Percentiles rank a stretch among this genome's conserved stretches.
phyloP scores from a whole-genome alignment of 2,797 vertebrate species.

The Sebastes alutus region DNA sequence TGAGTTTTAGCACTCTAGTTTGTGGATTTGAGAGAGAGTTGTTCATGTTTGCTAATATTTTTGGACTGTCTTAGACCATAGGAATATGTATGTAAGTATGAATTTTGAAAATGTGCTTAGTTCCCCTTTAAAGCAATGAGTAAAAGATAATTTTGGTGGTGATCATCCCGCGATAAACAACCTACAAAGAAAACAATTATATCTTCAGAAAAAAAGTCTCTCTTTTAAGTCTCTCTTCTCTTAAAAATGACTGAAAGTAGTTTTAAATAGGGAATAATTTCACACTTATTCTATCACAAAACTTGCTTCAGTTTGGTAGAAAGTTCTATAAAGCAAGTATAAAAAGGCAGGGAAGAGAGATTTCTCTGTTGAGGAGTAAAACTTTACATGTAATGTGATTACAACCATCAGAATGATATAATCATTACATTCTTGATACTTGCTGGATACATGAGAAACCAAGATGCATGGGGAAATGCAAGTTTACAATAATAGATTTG shows the following conservation, averaged over 20 bases:
- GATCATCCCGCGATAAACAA: too few species aligned
- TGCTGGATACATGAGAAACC: background rate
- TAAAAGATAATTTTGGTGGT: too few species aligned
- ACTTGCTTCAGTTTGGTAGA: background rate
- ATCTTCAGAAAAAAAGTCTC: too few species aligned
- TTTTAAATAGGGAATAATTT: background rate
- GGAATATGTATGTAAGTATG: too few species aligned
- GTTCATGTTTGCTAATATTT: too few species aligned
- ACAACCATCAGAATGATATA: background rate
- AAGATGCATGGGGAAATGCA: background rate
- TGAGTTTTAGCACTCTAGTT: too few species aligned
- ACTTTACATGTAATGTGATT: background rate
- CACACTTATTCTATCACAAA: background rate
- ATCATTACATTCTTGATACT: background rate
- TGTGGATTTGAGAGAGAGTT: too few species aligned
- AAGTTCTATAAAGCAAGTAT: background rate
- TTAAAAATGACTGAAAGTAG: background rate
- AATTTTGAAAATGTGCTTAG: too few species aligned
- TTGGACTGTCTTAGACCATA: too few species aligned
- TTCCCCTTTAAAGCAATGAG: too few species aligned
- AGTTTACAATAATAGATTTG: background rate
- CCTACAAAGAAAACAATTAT: too few species aligned
- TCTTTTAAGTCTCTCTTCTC: background rate
- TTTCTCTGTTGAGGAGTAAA: background rate
- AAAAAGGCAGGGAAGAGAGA: background rate